Evolutionary conservation across 1,140 invertebrate species (phyloP).

Genomic region (Radopholus similis): DNA sequence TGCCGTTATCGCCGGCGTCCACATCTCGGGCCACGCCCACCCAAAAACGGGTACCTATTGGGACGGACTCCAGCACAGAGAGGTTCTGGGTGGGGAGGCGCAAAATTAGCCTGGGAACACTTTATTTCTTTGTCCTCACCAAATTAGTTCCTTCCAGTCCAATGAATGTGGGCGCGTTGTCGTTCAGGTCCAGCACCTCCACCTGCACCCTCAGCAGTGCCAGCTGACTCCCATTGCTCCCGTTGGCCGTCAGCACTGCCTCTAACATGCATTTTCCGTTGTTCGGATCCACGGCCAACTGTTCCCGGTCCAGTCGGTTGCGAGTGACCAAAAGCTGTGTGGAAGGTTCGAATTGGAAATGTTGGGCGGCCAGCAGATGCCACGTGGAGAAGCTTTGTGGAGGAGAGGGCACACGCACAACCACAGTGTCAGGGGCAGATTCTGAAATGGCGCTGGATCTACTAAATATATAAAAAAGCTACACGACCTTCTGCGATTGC

Average conservation of each 20-base stretch:
- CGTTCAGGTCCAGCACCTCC: constrained; percentile 1
- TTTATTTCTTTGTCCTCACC: not conserved
- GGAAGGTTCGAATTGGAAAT: not conserved
- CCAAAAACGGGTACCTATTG: not conserved
- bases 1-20: constrained; percentile 6
- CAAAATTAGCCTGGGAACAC: not conserved
- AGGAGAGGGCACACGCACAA: not conserved
- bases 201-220: not conserved
- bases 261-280: not conserved
- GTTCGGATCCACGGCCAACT: not conserved
- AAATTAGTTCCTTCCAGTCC: not conserved
- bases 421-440: not conserved
- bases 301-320: not conserved
- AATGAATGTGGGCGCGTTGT: not conserved
- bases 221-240: not conserved
- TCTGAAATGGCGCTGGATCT: too few species aligned
- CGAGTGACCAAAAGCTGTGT: not conserved
- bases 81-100: not conserved
- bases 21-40: not conserved
- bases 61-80: not conserved
- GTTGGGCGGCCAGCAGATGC: not conserved
- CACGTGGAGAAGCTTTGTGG: not conserved
- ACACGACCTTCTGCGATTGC: too few species aligned
- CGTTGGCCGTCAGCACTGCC: not conserved
- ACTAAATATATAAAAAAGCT: too few species aligned